Evolutionary conservation across 2,797 vertebrate genomes (phyloP).

Genomic region (Oreonectes daqikongensis): DNA sequence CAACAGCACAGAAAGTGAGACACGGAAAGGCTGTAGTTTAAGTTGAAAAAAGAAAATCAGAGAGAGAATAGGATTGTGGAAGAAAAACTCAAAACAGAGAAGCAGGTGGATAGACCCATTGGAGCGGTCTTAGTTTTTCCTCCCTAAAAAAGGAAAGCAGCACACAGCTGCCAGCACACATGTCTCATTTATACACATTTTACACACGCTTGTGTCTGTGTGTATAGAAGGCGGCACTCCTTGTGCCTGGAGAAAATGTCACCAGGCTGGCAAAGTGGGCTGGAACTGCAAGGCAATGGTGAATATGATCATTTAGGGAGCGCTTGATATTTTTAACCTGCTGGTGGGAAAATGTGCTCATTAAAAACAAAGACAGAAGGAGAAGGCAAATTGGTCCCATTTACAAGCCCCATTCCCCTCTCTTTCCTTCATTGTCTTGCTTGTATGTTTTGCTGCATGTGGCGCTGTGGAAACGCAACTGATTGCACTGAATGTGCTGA

Average conservation of each 20-base stretch:
- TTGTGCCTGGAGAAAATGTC: conserved; percentile 44
- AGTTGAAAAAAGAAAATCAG: too few species aligned
- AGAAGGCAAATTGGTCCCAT: conserved; percentile 48
- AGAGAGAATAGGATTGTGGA: too few species aligned
- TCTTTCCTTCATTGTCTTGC: conserved; percentile 47
- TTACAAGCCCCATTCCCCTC: conserved; percentile 42
- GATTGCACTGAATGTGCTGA: conserved; percentile 48
- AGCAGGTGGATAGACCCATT: conserved; percentile 36
- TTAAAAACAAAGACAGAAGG: conserved; percentile 50
- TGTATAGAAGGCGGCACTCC: background rate
- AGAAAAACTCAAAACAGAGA: too few species aligned
- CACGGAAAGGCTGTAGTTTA: background rate
- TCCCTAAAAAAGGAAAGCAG: conserved; percentile 20
- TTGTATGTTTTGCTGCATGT: conserved; percentile 48
- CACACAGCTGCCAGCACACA: conserved; percentile 39
- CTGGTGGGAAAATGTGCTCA: conserved; percentile 55
- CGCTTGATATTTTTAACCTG: conserved; percentile 59
- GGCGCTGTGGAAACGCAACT: conserved; percentile 31
- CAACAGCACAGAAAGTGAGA: too few species aligned
- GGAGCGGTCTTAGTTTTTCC: conserved; percentile 19
- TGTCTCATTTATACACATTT: conserved; percentile 44
- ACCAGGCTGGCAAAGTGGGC: conserved; percentile 45
- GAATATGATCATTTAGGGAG: conserved; percentile 53
- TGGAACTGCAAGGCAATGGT: conserved; percentile 24
- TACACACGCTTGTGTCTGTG: conserved; percentile 22